Conservation (phyloP, 2,113 vertebrate genomes). For the Thryonomys swinderianus region DNA sequence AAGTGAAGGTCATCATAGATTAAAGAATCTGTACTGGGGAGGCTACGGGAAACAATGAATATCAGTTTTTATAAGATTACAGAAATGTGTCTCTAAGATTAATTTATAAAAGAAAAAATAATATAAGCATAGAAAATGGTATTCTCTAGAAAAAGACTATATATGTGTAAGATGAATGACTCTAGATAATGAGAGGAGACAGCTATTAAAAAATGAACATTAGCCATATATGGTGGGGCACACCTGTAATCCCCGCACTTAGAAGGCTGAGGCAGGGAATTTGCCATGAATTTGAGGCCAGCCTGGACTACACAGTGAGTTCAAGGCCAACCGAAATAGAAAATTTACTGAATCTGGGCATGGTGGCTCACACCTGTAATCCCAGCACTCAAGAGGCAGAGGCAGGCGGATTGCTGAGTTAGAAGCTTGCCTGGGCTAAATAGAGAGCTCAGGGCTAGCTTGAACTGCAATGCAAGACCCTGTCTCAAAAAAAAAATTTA, state of each 20-base stretch:
- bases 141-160: constrained; percentile 16
- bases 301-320: not conserved
- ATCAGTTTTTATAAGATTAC: not conserved
- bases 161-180: not conserved
- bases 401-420: too few relatives aligned
- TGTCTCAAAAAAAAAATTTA: too few relatives aligned
- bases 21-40: not conserved
- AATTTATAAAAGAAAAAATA: constrained; percentile 30
- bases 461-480: too few relatives aligned
- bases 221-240: too few relatives aligned
- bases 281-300: not conserved
- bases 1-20: not conserved
- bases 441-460: too few relatives aligned
- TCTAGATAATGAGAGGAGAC: not conserved
- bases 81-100: constrained; percentile 11
- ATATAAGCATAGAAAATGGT: not conserved
- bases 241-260: not conserved
- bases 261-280: not conserved
- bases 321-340: not conserved
- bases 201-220: not conserved
- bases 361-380: too few relatives aligned
- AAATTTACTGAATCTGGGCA: too few relatives aligned
- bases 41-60: not conserved
- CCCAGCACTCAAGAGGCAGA: too few relatives aligned
- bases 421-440: too few relatives aligned